phyloP scores from a whole-genome alignment of 1,140 invertebrate species.

The Teleopsis dalmanni region DNA sequence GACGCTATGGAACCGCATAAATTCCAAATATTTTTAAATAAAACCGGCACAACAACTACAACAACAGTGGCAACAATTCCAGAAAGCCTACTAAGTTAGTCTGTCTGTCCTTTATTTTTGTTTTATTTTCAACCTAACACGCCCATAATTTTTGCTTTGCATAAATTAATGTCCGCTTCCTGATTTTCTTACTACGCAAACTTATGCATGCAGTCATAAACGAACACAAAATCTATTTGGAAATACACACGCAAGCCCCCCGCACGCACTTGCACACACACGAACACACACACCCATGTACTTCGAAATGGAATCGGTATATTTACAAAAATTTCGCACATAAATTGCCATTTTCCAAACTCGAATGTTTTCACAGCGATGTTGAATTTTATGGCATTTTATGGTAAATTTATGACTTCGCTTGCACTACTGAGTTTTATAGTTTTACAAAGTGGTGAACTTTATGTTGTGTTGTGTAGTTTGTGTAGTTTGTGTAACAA shows the following conservation, averaged over 20 bases:
- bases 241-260: no score
- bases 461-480: no score
- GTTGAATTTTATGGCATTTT: conserved; percentile 7
- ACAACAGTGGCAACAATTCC: neutral
- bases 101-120: neutral
- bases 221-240: no score
- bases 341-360: conserved; percentile 14
- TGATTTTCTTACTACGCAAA: no score
- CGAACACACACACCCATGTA: neutral
- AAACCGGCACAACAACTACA: no score
- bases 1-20: neutral
- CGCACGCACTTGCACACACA: conserved; percentile 2
- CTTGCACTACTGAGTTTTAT: conserved; percentile 4
- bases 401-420: conserved; percentile 10
- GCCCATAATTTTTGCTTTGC: conserved; percentile 41
- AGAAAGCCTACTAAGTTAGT: neutral
- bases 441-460: no score
- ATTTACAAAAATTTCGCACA: conserved; percentile 22
- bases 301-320: no score
- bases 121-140: neutral
- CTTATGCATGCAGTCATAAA: no score
- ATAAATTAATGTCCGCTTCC: conserved; percentile 38
- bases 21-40: neutral
- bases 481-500: no score
- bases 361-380: neutral